A percentile compares a stretch with the other conserved stretches of the same genome.
phyloP scores from a whole-genome alignment of 2,888 invertebrate species.

The Lamproptera curius region DNA sequence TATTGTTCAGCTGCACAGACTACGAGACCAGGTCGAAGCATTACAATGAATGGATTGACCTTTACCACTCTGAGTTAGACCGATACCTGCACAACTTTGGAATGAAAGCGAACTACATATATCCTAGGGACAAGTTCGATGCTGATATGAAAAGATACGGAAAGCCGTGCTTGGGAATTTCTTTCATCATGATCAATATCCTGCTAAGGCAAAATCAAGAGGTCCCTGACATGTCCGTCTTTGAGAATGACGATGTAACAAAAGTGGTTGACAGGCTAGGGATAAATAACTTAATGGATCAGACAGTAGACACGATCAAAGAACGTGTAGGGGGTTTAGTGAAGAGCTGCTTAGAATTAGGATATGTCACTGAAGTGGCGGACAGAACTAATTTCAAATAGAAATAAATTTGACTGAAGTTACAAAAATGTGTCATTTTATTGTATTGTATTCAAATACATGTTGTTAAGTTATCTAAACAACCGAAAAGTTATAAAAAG shows the following conservation, averaged over 20 bases:
- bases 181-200: constrained; percentile 27
- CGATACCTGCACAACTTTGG: constrained; percentile 29
- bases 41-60: constrained; percentile 35
- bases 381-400: too few species aligned
- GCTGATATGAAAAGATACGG: constrained; percentile 35
- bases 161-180: constrained; percentile 25
- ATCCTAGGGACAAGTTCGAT: constrained; percentile 34
- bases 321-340: constrained; percentile 12
- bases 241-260: constrained; percentile 8
- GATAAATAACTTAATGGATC: constrained; percentile 5
- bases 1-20: constrained; percentile 40
- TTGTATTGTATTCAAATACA: too few species aligned
- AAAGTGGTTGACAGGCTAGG: background rate
- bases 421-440: too few species aligned
- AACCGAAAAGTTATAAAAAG: too few species aligned
- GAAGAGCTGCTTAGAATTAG: constrained; percentile 14
- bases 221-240: constrained; percentile 23
- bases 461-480: too few species aligned
- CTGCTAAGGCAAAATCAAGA: constrained; percentile 32
- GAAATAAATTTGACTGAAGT: too few species aligned
- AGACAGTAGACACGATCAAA: constrained; percentile 7
- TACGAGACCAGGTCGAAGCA: constrained; percentile 30
- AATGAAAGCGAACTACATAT: constrained; percentile 31
- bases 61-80: constrained; percentile 33
- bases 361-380: constrained; percentile 9